These are phyloP conservation scores for Tiliacea aurago DNA, from an alignment of 2,888 invertebrate genomes.

Conservation along the genomic window DNA sequence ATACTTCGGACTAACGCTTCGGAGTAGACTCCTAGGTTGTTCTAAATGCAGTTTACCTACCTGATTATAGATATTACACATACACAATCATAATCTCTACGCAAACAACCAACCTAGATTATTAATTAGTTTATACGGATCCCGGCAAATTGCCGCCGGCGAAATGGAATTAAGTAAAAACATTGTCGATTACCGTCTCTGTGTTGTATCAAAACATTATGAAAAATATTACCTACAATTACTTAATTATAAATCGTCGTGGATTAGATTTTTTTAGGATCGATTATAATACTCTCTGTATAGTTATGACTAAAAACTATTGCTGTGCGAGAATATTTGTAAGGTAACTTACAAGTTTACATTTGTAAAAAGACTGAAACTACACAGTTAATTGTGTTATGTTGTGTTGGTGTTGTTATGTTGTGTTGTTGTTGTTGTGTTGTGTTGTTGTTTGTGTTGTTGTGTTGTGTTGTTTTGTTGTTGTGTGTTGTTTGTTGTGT, in stretches of 20 bases:
- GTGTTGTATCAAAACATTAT: conserved; percentile 31
- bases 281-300: not conserved
- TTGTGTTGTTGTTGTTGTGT: no score
- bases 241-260: not conserved
- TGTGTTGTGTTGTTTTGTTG: no score
- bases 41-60: not conserved
- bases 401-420: no score
- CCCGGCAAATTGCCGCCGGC: conserved; percentile 51
- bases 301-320: not conserved
- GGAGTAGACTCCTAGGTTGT: not conserved
- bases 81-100: conserved; percentile 28
- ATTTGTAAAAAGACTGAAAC: not conserved
- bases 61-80: not conserved
- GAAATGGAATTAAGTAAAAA: conserved; percentile 53
- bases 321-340: not conserved
- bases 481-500: no score
- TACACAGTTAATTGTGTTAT: no score
- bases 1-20: no score
- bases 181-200: conserved; percentile 53
- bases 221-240: not conserved
- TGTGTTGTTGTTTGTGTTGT: no score
- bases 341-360: not conserved
- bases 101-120: conserved; percentile 42
- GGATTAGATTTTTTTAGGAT: not conserved
- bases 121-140: conserved; percentile 56